Percentiles rank a stretch among this genome's conserved stretches.
Conservation (phyloP, 2,797 vertebrate species). For the Zonotrichia albicollis region DNA sequence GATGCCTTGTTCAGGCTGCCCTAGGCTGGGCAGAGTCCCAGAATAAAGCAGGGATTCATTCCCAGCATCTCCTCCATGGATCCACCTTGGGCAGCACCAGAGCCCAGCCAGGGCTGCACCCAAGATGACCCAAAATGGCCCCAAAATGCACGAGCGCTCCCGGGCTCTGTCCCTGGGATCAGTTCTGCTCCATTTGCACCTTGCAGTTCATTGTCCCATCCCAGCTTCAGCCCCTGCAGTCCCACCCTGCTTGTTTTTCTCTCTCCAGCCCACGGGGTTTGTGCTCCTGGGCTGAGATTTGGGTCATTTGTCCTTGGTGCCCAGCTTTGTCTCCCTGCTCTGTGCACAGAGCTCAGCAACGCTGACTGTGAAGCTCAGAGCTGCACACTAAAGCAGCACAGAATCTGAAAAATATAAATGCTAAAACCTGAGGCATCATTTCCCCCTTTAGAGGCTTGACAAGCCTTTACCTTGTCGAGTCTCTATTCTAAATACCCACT, state of each 20-base stretch:
- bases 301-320: background rate
- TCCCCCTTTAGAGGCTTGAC: background rate
- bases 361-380: background rate
- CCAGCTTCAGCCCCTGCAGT: no score
- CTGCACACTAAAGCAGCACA: background rate
- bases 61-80: background rate
- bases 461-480: background rate
- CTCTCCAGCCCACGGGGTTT: no score
- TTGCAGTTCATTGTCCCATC: no score
- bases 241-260: no score
- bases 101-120: background rate
- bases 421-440: background rate
- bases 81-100: background rate
- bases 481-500: background rate
- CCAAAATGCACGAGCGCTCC: background rate
- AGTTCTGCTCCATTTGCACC: no score
- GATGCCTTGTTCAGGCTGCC: background rate
- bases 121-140: background rate
- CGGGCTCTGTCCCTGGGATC: no score
- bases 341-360: background rate
- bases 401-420: accelerated
- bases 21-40: accelerated
- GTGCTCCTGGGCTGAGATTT: background rate
- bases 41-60: background rate
- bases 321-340: background rate